Evolutionary conservation across 2,888 invertebrate species (phyloP).

Genomic region (Rhimphoctona megacephalus): DNA sequence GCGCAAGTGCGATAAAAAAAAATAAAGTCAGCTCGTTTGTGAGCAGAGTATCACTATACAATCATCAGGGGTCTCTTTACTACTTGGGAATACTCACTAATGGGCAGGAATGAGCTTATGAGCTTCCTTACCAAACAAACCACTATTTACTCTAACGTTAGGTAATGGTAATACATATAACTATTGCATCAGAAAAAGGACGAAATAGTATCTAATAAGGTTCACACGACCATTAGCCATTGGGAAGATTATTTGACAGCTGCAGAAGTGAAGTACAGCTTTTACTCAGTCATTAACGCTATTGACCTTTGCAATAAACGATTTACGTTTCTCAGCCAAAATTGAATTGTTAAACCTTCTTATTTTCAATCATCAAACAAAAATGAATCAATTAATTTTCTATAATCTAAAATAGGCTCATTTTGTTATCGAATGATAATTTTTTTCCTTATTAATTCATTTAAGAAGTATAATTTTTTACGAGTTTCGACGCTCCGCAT

Average conservation of each 20-base stretch:
- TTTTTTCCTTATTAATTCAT: no score
- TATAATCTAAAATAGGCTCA: no score
- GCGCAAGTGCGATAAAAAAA: neutral
- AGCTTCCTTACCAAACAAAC: neutral
- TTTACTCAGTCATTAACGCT: neutral
- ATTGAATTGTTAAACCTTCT: neutral
- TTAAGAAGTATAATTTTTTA: no score
- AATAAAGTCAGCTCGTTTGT: neutral
- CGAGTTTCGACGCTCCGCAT: no score
- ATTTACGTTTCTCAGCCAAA: neutral
- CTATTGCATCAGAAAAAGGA: neutral
- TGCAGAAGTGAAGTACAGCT: neutral
- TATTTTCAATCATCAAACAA: neutral
- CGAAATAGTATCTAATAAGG: neutral
- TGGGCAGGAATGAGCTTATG: conserved; percentile 8
- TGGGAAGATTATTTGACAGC: neutral
- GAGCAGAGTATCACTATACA: neutral
- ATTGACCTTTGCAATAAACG: neutral
- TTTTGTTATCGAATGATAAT: no score
- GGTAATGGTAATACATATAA: neutral
- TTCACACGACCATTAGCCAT: neutral
- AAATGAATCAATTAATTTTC: neutral
- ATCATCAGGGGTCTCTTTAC: conserved; percentile 11
- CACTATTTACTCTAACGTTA: neutral
- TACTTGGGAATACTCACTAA: conserved; percentile 9